Conservation (phyloP, 2,113 vertebrate species). For the Vireo altiloquus region DNA sequence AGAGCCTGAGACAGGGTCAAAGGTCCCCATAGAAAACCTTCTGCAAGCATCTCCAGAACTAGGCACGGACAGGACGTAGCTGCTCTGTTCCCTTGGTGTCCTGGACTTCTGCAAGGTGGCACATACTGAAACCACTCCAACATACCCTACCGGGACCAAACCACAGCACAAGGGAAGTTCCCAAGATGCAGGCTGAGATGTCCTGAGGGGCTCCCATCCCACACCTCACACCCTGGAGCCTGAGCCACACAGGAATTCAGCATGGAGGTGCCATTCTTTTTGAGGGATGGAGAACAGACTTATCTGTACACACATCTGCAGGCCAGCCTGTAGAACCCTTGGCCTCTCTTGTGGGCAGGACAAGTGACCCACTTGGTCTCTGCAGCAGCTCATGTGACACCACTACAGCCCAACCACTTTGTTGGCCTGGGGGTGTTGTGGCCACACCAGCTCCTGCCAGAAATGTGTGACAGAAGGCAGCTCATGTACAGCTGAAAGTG, state of each 20-base stretch:
- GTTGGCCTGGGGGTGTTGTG: not conserved
- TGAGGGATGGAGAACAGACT: not conserved
- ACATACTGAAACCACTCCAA: not conserved
- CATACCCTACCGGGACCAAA: not conserved
- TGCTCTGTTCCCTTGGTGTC: not conserved
- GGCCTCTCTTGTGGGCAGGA: not conserved
- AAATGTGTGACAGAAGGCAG: not conserved
- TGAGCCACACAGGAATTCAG: not conserved
- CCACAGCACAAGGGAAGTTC: fast-evolving
- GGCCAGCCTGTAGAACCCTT: too few species aligned
- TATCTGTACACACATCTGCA: not conserved
- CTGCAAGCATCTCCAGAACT: not conserved
- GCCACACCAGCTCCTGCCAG: not conserved
- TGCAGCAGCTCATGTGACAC: not conserved
- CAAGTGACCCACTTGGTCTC: not conserved
- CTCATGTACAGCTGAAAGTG: fast-evolving
- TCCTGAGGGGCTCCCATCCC: not conserved
- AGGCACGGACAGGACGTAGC: not conserved
- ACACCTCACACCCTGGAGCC: not conserved
- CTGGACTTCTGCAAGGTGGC: not conserved
- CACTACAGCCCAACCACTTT: not conserved
- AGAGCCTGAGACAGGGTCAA: not conserved
- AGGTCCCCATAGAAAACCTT: not conserved
- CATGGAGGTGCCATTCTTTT: not conserved
- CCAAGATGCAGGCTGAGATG: not conserved